phyloP scores from a whole-genome alignment of 2,888 invertebrate species.

The Rhabditophanes sp. region DNA sequence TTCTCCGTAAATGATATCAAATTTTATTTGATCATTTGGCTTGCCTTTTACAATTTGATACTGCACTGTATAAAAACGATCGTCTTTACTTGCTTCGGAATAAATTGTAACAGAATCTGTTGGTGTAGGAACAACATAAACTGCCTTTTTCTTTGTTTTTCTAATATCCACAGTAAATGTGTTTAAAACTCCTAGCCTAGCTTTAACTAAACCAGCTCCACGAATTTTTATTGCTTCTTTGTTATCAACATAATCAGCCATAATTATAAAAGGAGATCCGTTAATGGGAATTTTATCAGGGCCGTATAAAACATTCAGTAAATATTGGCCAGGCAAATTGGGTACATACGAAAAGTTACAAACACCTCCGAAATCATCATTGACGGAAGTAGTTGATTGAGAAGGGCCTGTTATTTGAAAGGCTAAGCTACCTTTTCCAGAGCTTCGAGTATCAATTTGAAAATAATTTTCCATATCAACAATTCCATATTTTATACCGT shows the following conservation, averaged over 20 bases:
- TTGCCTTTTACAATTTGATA: too few species aligned
- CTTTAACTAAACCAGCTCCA: not conserved
- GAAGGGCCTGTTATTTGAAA: conserved; percentile 1
- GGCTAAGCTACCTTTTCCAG: too few species aligned
- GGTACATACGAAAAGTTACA: conserved; percentile 4
- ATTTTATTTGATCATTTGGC: too few species aligned
- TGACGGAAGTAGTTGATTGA: conserved; percentile 3
- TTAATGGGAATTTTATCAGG: too few species aligned
- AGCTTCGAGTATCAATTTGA: too few species aligned
- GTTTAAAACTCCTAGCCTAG: conserved; percentile 1
- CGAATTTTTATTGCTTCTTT: not conserved
- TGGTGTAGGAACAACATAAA: too few species aligned
- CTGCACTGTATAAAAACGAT: too few species aligned
- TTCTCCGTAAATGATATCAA: too few species aligned
- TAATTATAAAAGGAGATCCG: conserved; percentile 6
- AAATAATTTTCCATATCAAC: too few species aligned
- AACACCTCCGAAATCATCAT: conserved; percentile 3
- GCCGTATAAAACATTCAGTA: conserved; percentile 4
- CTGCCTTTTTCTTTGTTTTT: conserved; percentile 4
- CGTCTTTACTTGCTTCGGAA: too few species aligned
- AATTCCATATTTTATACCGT: too few species aligned
- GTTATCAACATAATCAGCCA: conserved; percentile 5
- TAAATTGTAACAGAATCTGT: too few species aligned
- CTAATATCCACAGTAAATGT: conserved; percentile 6
- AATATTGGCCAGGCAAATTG: conserved; percentile 2